phyloP scores from a whole-genome alignment of 2,113 vertebrate species.

The Nestor notabilis region DNA sequence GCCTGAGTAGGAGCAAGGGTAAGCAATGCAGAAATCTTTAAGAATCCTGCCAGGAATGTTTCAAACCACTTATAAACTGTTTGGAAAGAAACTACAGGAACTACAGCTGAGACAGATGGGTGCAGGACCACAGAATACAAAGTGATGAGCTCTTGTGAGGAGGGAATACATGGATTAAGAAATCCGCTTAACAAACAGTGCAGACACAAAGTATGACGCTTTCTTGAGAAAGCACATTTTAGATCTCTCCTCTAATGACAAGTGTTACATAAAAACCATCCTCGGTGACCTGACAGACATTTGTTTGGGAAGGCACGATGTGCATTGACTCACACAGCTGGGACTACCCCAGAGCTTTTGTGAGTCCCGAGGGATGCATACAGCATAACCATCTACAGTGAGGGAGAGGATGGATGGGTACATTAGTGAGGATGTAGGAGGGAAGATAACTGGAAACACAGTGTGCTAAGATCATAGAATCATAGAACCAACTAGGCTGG shows the following conservation, averaged over 20 bases:
- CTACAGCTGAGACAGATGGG: not conserved
- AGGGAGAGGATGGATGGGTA: not conserved
- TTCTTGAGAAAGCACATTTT: not conserved
- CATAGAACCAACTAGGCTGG: not conserved
- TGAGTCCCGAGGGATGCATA: accelerated
- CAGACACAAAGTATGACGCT: not conserved
- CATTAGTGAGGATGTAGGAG: not conserved
- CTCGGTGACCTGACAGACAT: not conserved
- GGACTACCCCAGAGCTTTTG: not conserved
- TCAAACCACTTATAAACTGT: not conserved
- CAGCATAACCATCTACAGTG: not conserved
- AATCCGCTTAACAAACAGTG: not conserved
- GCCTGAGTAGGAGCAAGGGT: not conserved
- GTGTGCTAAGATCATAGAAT: not conserved
- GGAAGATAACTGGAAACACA: not conserved
- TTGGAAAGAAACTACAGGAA: not conserved
- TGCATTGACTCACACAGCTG: accelerated
- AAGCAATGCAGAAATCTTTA: not conserved
- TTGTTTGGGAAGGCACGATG: accelerated
- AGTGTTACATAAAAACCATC: not conserved
- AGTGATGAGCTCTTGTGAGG: not conserved
- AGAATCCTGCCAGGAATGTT: not conserved
- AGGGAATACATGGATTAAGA: not conserved
- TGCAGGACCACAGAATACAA: not conserved
- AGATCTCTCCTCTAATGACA: not conserved